Conservation (phyloP, 1,140 invertebrate genomes). For the Oedothorax gibbosus region DNA sequence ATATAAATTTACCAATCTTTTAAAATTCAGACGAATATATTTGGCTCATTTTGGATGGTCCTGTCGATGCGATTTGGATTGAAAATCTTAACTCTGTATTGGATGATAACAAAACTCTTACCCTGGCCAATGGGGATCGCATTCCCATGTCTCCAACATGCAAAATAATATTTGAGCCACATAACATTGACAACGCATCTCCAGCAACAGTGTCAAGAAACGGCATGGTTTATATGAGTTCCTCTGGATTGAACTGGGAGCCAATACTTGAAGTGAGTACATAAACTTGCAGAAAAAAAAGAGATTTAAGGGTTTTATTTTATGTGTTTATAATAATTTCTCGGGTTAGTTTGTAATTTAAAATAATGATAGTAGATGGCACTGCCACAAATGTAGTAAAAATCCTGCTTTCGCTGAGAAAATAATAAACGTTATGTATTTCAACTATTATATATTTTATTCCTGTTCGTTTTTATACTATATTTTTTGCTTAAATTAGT, state of each 20-base stretch:
- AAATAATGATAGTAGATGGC: too few relatives aligned
- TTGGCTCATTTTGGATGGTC: conserved; percentile 98
- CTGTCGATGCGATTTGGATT: conserved; percentile 98
- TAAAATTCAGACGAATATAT: conserved; percentile 79
- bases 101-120: conserved; percentile 93
- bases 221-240: conserved; percentile 99
- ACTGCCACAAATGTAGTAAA: too few relatives aligned
- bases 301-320: neutral
- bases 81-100: conserved; percentile 97
- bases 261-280: conserved; percentile 80
- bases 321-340: too few relatives aligned
- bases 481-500: too few relatives aligned
- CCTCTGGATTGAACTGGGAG: conserved; percentile 90
- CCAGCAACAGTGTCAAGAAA: conserved; percentile 97
- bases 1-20: too few relatives aligned
- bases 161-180: conserved; percentile 98
- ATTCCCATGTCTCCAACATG: conserved; percentile 92
- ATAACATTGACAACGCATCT: conserved; percentile 90
- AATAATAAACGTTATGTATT: too few relatives aligned
- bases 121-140: conserved; percentile 95
- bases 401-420: too few relatives aligned
- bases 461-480: too few relatives aligned
- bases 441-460: too few relatives aligned
- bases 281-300: neutral
- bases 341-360: too few relatives aligned